Conservation (phyloP, 1,140 invertebrate genomes). For the Ridgeia piscesae region DNA sequence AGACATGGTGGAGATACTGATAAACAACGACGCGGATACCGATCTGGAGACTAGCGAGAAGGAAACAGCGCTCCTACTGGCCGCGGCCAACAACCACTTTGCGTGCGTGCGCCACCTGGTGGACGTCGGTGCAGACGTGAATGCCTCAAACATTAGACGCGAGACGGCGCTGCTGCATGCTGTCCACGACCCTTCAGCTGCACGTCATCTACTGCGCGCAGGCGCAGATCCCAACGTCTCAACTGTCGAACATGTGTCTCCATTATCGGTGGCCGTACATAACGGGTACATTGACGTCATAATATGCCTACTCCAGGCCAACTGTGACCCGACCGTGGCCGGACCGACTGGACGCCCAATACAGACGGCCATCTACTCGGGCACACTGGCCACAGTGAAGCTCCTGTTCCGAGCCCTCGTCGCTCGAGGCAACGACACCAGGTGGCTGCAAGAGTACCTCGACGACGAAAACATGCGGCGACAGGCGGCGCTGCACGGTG, state of each 20-base stretch:
- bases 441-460: not conserved
- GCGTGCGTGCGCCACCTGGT: conserved; percentile 1
- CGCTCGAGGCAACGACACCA: not conserved
- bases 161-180: not conserved
- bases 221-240: conserved; percentile 8
- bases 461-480: not conserved
- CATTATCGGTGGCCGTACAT: not conserved
- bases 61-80: not conserved
- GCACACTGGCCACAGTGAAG: not conserved
- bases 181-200: not conserved
- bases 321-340: not conserved
- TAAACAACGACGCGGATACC: not conserved
- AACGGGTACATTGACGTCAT: not conserved
- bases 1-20: not conserved
- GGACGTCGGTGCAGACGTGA: not conserved
- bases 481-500: not conserved
- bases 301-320: not conserved
- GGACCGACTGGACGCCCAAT: not conserved
- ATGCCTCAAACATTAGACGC: not conserved
- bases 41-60: not conserved
- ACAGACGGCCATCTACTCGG: conserved; percentile 2
- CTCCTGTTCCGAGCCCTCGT: not conserved
- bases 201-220: not conserved
- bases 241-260: not conserved
- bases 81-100: not conserved